Base-by-base conservation (phyloP, 2,113 vertebrate genomes). In the Nycticryphes semicollaris region DNA sequence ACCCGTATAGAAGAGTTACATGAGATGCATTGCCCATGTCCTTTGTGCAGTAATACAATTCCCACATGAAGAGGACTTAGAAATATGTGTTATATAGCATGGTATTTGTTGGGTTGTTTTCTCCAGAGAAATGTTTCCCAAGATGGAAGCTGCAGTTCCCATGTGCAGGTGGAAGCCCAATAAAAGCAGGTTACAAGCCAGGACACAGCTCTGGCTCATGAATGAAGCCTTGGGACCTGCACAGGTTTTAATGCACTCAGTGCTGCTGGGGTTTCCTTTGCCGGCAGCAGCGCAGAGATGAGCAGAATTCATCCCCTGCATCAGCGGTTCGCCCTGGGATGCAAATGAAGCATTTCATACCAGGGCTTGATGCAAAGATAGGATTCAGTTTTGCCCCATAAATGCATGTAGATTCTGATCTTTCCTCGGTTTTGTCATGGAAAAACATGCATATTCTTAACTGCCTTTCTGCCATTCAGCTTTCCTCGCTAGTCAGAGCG, bases 141-240 rank as follows among this genome's bases (percentile, higher is more conserved):
- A 84, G 53, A 4, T 31, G 59, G 39, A 84, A 54, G 39, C 51
- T 54, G 43, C 37, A 22, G 21, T 73, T 74, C 11, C 13, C 48
- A 21, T 51, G 16, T 57, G 53, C 15, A 25, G 54, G 48, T 39
- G 45, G 75, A 82, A 77, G 35, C 24, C 22, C 8, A 39, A 22
- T 37, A 50, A 63, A 64, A 66, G n/a, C 50, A 77, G 31, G 14
- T 88, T 63, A 48, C 7, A 56, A 39, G 43, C 12, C 35, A 63
- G 59, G 27, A 30, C 24, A 3, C 43, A 6, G 20, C 45, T 43
- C 20, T 87, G 43, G 10, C n/a, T 73, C 0, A 0, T 59, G 48
- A 47, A 23, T 63, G 54, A 72, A 59, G 56, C 51, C 41, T 91
- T 39, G 11, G 11, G 4, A 7, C 15, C 45, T 14, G 27, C 27